Base-by-base conservation (phyloP, 1,140 invertebrate genomes). In the Eumaeus atala region DNA sequence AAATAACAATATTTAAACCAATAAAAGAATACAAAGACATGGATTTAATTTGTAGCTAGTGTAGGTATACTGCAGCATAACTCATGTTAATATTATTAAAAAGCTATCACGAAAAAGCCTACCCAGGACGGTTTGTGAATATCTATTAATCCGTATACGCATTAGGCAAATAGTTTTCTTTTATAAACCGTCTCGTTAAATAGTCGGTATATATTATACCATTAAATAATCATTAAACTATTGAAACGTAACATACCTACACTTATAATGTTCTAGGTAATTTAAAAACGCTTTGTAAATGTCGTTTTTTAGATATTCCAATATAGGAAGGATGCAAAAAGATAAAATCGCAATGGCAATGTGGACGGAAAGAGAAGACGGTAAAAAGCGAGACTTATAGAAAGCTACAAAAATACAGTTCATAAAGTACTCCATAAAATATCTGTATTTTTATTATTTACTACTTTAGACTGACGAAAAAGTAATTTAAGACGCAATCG, bases 341-440 rank as follows among this genome's bases (percentile, higher is more conserved):
- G 40, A 28, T 44, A 18, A 44, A 17, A 8, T 44, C 40, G 40
- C 40, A 16, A 44, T 44, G 40, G 40, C 40, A 16, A 44, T 44
- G 40, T 59, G 61, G 61, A 64, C 61, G 61, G 61, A 64, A 37
- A 64, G 51, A 64, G 42, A n/a, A 64, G 61, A 64, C 61, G 58
- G 61, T 64, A 58, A 48, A 49, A 64, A 64, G 61, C 61, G 40
- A 64, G 56, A 50, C 56, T 59, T 50, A 56, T 40, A 54, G 58
- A 52, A 42, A 57, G 58, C 58, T 56, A 60, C 58, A 40, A 51
- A 63, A 63, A 53, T 53, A 53, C 14, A 53, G 42, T 53, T 51
- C 37, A 8, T 18, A 42, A 52, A 21, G 51, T 38, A 42, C 38
- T 53, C 51, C 51, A 53, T 40, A 38, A 52, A 52, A 52, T 38